A percentile compares a stretch with the other conserved stretches of the same genome.
Conservation (phyloP, 1,140 invertebrate genomes). For the Mesaphorura yosii region DNA sequence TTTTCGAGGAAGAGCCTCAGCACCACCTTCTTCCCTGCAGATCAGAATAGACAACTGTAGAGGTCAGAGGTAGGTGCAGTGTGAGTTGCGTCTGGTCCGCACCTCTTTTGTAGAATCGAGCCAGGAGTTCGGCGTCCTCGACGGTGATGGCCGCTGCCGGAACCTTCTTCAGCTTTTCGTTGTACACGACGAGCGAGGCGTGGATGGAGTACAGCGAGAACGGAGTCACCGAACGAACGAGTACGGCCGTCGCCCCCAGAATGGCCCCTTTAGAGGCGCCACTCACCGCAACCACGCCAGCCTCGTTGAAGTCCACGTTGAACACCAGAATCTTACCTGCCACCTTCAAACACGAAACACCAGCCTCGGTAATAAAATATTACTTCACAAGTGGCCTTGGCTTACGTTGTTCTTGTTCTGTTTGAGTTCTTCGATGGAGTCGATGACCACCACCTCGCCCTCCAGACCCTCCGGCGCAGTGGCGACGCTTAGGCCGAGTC, state of each 20-base stretch:
- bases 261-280: slow-evolving; percentile 29
- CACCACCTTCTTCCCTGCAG: not conserved
- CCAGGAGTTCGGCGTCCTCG: slow-evolving; percentile 44
- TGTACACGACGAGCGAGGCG: slow-evolving; percentile 25
- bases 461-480: slow-evolving; percentile 36
- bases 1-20: not conserved
- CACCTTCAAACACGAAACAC: slow-evolving; percentile 1
- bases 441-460: slow-evolving; percentile 36
- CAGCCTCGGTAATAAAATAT: too few species aligned
- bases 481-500: slow-evolving; percentile 37
- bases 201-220: slow-evolving; percentile 37
- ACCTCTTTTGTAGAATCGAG: slow-evolving; percentile 33
- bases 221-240: slow-evolving; percentile 40
- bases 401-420: slow-evolving; percentile 10
- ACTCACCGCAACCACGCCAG: too few species aligned
- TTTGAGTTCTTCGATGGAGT: slow-evolving; percentile 38
- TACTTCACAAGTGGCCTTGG: not conserved
- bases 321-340: slow-evolving; percentile 13
- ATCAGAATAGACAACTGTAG: too few species aligned
- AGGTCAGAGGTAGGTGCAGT: too few species aligned
- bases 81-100: too few species aligned
- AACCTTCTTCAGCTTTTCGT: slow-evolving; percentile 34
- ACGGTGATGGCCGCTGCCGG: slow-evolving; percentile 43
- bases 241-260: slow-evolving; percentile 39
- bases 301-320: slow-evolving; percentile 5